A percentile compares a stretch with the other conserved stretches of the same genome.
phyloP scores from a whole-genome alignment of 1,140 invertebrate genomes.

The Metaphire vulgaris region DNA sequence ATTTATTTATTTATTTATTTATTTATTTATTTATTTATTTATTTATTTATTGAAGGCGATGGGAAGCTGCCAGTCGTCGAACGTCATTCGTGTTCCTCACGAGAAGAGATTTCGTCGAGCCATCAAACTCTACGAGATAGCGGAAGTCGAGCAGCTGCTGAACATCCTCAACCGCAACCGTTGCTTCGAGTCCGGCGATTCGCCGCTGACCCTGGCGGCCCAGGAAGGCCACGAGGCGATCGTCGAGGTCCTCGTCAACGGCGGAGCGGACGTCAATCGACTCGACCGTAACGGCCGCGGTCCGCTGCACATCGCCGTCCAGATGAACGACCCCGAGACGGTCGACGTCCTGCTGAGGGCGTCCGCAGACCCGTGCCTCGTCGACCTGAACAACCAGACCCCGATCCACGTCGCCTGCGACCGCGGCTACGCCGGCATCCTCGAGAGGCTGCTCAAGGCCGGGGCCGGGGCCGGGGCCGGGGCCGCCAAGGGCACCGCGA shows the following conservation, averaged over 20 bases:
- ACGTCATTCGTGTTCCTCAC: slow-evolving; percentile 8
- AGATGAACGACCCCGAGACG: slow-evolving; percentile 24
- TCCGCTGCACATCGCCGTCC: slow-evolving; percentile 22
- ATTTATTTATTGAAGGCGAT: neutral
- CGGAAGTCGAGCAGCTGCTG: slow-evolving; percentile 16
- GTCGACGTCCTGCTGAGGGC: slow-evolving; percentile 19
- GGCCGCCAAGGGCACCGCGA: neutral
- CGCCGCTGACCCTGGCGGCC: slow-evolving; percentile 22
- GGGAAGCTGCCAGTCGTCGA: slow-evolving; percentile 9
- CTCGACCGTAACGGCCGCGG: slow-evolving; percentile 22
- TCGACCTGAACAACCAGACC: slow-evolving; percentile 11
- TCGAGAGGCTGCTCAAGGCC: slow-evolving; percentile 4
- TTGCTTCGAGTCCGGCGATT: slow-evolving; percentile 28
- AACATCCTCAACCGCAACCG: slow-evolving; percentile 28
- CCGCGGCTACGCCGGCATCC: slow-evolving; percentile 17
- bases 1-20: too few species aligned
- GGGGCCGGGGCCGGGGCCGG: slow-evolving; percentile 18
- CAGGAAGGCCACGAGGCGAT: slow-evolving; percentile 26
- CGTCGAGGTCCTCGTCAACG: slow-evolving; percentile 14
- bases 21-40: too few species aligned
- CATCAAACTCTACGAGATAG: slow-evolving; percentile 25
- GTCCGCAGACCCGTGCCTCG: slow-evolving; percentile 10
- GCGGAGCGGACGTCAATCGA: slow-evolving; percentile 24
- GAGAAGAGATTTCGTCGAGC: slow-evolving; percentile 28
- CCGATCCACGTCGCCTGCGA: slow-evolving; percentile 21